Percentiles rank a stretch among this genome's conserved stretches.
phyloP scores from a whole-genome alignment of 2,888 invertebrate species.

The Zaprionus lineosus region DNA sequence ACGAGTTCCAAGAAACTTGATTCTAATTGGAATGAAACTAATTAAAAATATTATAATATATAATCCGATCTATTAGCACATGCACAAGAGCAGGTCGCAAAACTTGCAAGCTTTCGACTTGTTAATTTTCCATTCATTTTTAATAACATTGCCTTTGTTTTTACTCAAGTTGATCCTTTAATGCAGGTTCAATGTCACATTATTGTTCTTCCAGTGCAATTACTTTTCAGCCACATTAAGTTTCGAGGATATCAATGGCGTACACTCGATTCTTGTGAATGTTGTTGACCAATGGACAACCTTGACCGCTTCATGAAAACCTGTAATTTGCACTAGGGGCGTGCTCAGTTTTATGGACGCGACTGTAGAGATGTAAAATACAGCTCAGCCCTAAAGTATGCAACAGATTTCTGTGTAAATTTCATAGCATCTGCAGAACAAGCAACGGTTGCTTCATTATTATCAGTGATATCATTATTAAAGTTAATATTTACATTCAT shows the following conservation, averaged over 20 bases:
- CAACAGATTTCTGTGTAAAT: slow-evolving; percentile 5
- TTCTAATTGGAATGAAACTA: slow-evolving; percentile 2
- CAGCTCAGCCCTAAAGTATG: slow-evolving; percentile 20
- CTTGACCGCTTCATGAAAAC: slow-evolving; percentile 38
- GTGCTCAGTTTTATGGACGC: background rate
- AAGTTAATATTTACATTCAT: background rate
- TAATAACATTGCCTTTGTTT: no score
- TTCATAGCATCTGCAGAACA: no score
- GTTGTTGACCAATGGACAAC: slow-evolving; percentile 26
- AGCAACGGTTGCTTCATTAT: background rate
- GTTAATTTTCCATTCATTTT: no score
- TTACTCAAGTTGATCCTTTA: no score
- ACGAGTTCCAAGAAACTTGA: slow-evolving; percentile 42
- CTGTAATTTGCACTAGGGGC: slow-evolving; percentile 13
- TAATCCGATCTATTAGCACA: no score
- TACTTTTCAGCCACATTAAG: background rate
- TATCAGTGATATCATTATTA: background rate
- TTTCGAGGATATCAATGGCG: slow-evolving; percentile 14
- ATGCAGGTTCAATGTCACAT: no score
- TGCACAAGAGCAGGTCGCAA: no score
- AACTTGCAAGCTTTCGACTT: no score
- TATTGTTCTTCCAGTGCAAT: no score
- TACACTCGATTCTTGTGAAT: slow-evolving; percentile 34
- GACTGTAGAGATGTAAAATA: slow-evolving; percentile 10
- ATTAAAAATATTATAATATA: no score